phyloP scores from a whole-genome alignment of 2,113 vertebrate species.

The Trematomus loennbergii region DNA sequence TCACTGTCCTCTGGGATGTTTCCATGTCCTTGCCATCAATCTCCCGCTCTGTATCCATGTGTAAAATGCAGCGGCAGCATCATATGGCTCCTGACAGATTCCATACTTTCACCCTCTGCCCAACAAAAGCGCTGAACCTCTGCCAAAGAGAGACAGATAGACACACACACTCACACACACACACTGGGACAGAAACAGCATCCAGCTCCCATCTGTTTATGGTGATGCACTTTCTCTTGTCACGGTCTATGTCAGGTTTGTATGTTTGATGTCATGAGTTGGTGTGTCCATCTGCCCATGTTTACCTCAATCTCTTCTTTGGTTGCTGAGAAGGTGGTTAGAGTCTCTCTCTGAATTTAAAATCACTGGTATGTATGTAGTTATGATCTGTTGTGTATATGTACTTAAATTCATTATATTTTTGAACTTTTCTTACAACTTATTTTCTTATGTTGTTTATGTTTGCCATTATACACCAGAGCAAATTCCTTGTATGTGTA shows the following conservation, averaged over 20 bases:
- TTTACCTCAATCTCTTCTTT: slow-evolving; percentile 24
- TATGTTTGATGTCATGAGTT: slow-evolving; percentile 40
- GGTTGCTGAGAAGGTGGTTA: neutral
- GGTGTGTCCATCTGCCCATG: slow-evolving; percentile 27
- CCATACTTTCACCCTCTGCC: slow-evolving; percentile 69
- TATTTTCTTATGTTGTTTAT: no score
- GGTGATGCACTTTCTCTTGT: slow-evolving; percentile 31
- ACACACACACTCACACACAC: neutral
- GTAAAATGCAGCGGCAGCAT: slow-evolving; percentile 75
- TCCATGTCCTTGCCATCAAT: slow-evolving; percentile 61
- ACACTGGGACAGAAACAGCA: slow-evolving; percentile 4
- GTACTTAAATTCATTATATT: no score
- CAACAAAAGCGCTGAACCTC: slow-evolving; percentile 61
- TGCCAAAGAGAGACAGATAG: slow-evolving; percentile 35
- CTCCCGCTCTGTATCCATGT: slow-evolving; percentile 27
- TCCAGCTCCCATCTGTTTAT: slow-evolving; percentile 60
- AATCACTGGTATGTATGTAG: neutral
- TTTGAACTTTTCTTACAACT: no score
- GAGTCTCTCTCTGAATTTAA: neutral
- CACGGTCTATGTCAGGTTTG: slow-evolving; percentile 41
- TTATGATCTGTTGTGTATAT: no score
- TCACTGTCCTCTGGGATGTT: slow-evolving; percentile 25
- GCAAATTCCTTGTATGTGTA: no score
- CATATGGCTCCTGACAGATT: slow-evolving; percentile 77
- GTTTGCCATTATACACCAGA: no score